A percentile compares a stretch with the other conserved stretches of the same genome.
Evolutionary conservation across 2,797 vertebrate species (phyloP).

Genomic region (Hemitrygon akajei): DNA sequence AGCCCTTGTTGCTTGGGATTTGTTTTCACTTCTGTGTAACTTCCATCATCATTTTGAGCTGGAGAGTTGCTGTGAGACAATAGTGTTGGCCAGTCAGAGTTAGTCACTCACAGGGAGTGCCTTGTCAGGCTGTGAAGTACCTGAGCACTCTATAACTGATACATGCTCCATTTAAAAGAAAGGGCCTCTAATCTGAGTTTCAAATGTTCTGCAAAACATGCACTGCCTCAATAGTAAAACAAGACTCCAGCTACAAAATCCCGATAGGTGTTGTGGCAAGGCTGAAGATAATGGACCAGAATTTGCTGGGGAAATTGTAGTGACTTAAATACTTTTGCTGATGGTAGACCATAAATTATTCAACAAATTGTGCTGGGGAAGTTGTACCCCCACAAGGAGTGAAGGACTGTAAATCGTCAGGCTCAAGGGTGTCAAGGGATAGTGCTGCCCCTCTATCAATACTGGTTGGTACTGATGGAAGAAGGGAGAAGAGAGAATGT

Average conservation of each 20-base stretch:
- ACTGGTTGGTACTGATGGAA: not conserved
- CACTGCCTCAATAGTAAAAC: not conserved
- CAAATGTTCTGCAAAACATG: not conserved
- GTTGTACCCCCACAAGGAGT: not conserved
- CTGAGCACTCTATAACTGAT: not conserved
- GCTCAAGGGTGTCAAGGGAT: not conserved
- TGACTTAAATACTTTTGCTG: not conserved
- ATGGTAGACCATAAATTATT: not conserved
- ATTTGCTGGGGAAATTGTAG: not conserved
- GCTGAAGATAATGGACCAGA: not conserved
- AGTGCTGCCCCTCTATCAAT: too few species aligned
- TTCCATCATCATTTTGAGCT: not conserved
- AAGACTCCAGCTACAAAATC: not conserved
- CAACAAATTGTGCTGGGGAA: not conserved
- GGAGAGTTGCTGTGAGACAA: not conserved
- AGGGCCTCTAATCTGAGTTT: not conserved
- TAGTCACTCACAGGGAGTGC: not conserved
- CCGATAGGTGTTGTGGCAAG: not conserved
- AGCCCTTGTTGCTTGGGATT: not conserved
- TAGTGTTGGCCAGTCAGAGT: not conserved
- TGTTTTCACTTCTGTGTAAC: not conserved
- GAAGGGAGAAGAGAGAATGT: too few species aligned
- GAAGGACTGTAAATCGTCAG: not conserved
- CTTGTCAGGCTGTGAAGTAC: not conserved
- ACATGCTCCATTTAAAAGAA: not conserved